A percentile compares a stretch with the other conserved stretches of the same genome.
These are phyloP conservation scores for Xestia rhomboidea DNA, from an alignment of 2,888 invertebrate species.

Conservation along the genomic window DNA sequence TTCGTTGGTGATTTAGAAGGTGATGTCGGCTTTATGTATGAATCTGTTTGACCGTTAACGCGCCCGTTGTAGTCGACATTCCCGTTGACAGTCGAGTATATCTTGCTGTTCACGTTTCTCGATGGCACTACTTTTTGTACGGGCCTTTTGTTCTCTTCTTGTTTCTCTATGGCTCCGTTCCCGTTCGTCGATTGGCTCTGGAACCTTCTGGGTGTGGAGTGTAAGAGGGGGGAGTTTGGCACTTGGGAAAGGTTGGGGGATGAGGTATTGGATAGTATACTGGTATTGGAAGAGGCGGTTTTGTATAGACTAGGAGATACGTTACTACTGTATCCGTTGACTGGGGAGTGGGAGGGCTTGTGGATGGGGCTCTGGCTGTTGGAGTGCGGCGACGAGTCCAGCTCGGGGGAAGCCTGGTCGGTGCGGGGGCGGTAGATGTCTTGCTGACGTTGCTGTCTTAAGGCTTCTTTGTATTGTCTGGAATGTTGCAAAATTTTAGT, in stretches of 20 bases:
- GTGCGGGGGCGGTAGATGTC: slow-evolving; percentile 94
- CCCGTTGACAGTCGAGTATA: slow-evolving; percentile 89
- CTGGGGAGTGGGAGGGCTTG: slow-evolving; percentile 87
- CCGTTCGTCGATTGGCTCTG: slow-evolving; percentile 74
- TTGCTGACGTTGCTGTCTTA: slow-evolving; percentile 95
- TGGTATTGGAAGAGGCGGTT: slow-evolving; percentile 81
- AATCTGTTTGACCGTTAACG: slow-evolving; percentile 80
- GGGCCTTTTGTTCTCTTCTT: slow-evolving; percentile 91
- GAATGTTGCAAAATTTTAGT: slow-evolving; percentile 68
- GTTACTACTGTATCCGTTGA: slow-evolving; percentile 90
- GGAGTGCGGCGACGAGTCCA: slow-evolving; percentile 87
- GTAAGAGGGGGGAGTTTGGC: slow-evolving; percentile 87
- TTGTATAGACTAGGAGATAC: slow-evolving; percentile 88
- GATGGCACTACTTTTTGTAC: slow-evolving; percentile 95
- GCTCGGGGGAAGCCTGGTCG: slow-evolving; percentile 90
- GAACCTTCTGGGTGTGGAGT: slow-evolving; percentile 88
- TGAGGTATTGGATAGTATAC: slow-evolving; percentile 69
- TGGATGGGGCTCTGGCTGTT: slow-evolving; percentile 88
- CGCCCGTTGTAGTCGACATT: slow-evolving; percentile 80
- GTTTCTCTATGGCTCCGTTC: slow-evolving; percentile 82
- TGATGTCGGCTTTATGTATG: slow-evolving; percentile 92
- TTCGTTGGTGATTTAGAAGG: slow-evolving; percentile 92
- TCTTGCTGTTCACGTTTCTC: slow-evolving; percentile 90
- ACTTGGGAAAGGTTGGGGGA: slow-evolving; percentile 82
- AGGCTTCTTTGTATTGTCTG: slow-evolving; percentile 97